Conservation (phyloP, 2,888 invertebrate genomes). For the Macroteleia sp. region DNA sequence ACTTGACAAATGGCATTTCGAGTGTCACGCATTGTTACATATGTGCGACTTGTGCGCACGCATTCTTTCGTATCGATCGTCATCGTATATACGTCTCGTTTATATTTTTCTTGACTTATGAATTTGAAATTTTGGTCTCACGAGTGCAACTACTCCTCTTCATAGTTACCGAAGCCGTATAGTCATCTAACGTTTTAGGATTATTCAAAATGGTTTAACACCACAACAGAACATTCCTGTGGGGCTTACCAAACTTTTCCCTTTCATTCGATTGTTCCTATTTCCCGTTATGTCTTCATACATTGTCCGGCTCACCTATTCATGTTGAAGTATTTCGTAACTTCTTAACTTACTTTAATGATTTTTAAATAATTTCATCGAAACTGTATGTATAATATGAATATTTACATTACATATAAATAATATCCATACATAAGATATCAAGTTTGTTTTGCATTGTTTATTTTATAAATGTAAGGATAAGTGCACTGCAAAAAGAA, state of each 20-base stretch:
- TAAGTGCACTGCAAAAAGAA: too few relatives aligned
- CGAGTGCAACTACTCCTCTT: conserved; percentile 7
- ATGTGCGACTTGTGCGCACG: conserved; percentile 32
- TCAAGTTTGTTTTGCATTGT: too few relatives aligned
- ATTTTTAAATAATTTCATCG: too few relatives aligned
- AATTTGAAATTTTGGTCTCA: background rate
- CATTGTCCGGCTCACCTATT: conserved; percentile 12
- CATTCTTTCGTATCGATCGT: conserved; percentile 47
- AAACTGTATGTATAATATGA: too few relatives aligned
- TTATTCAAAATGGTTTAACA: conserved; percentile 29
- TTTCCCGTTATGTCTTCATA: conserved; percentile 12
- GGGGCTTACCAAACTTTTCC: background rate
- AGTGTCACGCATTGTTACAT: conserved; percentile 18
- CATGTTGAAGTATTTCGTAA: too few relatives aligned
- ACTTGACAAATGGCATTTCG: conserved; percentile 28
- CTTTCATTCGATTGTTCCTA: background rate
- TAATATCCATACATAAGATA: too few relatives aligned
- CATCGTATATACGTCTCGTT: conserved; percentile 20
- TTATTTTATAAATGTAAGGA: too few relatives aligned
- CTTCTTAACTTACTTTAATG: too few relatives aligned
- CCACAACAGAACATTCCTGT: background rate
- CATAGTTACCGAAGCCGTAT: background rate
- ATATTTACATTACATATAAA: too few relatives aligned
- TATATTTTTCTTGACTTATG: conserved; percentile 21
- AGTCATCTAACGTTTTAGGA: background rate